Base-by-base conservation (phyloP, 1,140 invertebrate genomes). In the Oryctes rhinoceros region DNA sequence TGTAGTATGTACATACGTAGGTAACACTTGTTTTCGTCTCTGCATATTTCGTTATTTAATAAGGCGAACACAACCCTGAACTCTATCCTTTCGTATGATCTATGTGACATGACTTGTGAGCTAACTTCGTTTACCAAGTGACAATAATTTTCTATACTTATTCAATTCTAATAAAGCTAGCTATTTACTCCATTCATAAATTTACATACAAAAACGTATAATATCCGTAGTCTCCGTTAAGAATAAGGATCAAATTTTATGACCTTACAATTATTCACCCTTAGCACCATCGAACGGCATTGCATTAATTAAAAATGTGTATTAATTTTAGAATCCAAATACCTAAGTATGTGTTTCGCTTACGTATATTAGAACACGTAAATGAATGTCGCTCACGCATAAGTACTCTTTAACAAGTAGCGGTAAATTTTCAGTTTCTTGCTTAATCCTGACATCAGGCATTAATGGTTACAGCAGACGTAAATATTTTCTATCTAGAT, bases 181-280 rank as follows among this genome's bases (percentile, higher is more conserved):
- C 65, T 71, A 24, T 71, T 71, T 71, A 71, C 20, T 71, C 35
- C 35, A 71, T 37, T 71, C 35, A 71, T 71, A 71, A 30, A 71
- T 71, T 71, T 6, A 15, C 65, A 71, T 71, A 71, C 35, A 71
- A 37, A 71, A 71, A 71, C 35, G 11, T 35, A 10, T 37, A 37
- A 71, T 30, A 6, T 71, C 24, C 65, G 65, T 71, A 13, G 24
- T 35, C 65, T 35, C 9, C 1, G 35, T 13, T 37, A 71, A 71
- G 65, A 71, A 71, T 71, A 35, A 71, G 11, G 35, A 71, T 71
- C 35, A 37, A 35, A 35, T 71, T 71, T 11, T 35, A 24, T 24
- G 20, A 71, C 35, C 35, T 71, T 71, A 71, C 15, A 30, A 71
- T 24, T 71, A 4, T 71, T 71, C 35, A 71, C 20, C 20, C 24